Percentiles rank a stretch among this genome's conserved stretches.
Conservation (phyloP, 2,888 invertebrate genomes). For the Pollenia angustigena region DNA sequence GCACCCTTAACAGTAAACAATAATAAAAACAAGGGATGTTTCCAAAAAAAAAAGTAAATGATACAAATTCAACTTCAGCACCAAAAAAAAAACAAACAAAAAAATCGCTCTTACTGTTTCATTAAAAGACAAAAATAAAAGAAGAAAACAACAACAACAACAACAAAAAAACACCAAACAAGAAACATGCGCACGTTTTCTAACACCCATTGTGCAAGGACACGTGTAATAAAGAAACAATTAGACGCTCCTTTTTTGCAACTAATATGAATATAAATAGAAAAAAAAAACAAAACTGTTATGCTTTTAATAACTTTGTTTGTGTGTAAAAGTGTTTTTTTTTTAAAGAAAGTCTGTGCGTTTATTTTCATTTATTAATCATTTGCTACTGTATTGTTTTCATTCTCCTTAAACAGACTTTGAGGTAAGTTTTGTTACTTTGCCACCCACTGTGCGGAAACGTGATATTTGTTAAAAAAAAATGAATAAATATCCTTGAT, state of each 20-base stretch:
- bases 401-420: background rate
- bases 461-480: constrained; percentile 69
- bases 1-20: constrained; percentile 42
- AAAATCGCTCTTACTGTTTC: constrained; percentile 14
- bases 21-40: background rate
- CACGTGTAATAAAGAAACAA: constrained; percentile 73
- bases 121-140: constrained; percentile 33
- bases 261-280: constrained; percentile 35
- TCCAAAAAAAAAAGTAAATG: background rate
- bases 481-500: background rate
- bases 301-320: background rate
- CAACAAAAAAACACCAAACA: background rate
- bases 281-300: background rate
- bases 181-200: constrained; percentile 66
- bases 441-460: constrained; percentile 73
- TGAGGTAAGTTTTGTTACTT: constrained; percentile 40
- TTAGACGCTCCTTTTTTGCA: constrained; percentile 61
- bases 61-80: background rate
- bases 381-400: constrained; percentile 52
- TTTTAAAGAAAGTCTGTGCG: background rate
- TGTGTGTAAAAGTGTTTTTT: background rate
- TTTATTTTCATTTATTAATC: constrained; percentile 33
- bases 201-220: constrained; percentile 71
- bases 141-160: no score
- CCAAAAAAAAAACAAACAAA: constrained; percentile 17